Evolutionary conservation across 2,797 vertebrate species (phyloP), one percentile per base, ranked within the genome.

Genomic region (Myotis pilosus): DNA sequence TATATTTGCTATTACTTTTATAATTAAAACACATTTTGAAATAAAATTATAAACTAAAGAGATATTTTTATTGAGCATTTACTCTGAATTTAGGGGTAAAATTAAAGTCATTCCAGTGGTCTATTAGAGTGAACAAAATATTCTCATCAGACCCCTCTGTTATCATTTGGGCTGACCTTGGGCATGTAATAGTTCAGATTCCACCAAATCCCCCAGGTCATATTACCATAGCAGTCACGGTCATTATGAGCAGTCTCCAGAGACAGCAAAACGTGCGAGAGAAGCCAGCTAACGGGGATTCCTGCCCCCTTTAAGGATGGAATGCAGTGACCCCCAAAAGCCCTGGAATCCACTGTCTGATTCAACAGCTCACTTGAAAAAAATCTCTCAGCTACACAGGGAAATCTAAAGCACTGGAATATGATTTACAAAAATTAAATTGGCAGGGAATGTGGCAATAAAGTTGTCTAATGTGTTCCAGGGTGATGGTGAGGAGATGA

Each of bases 341-440:
- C 17, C 28, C 25, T 4, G 33, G 19, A 49, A 28, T 19, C 25
- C 5, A 62, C 23, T 9, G 17, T 66, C 92, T 49, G 87, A 93
- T 74, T 68, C 91, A 78, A 94, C 81, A 72, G 6, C 53, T 89
- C 87, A 57, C 30, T 64, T 66, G 60, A 11, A 51, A 76, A 72
- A 71, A 30, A 44, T 20, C 3, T n/a, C 79, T 64, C 60, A 23
- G 81, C 79, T 87, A 81, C 94, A 71, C 47, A 74, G 69, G 51
- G 51, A 91, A 95, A 66, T 87, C 74, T 82, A 71, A 96, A 92
- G 80, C 51, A 6, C 68, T 53, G 55, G 75, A 92, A 72, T 92
- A 97, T 96, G 97, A 97, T 95, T 97, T 96, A 90, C 93, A 97
- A 96, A 97, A 97, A 97, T 96, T 97, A 97, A 96, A 95, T 96